Base-by-base conservation (phyloP, 1,140 invertebrate species). In the Eubasilissa regina region DNA sequence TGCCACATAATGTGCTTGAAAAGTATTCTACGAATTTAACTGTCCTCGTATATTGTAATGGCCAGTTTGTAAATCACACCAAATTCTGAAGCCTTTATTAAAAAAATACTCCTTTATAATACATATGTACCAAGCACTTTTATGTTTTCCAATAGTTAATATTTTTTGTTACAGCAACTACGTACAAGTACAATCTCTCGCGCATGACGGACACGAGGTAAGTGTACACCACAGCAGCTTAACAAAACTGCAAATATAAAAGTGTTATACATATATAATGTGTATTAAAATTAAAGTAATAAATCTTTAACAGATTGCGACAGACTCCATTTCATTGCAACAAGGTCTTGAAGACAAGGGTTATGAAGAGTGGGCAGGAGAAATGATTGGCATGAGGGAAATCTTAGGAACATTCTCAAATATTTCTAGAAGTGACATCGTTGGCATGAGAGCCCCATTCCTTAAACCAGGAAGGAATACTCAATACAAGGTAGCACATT, bases 311-410 rank as follows among this genome's bases (percentile, higher is more conserved):
- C 70, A 89, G 90, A 97, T 98, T 81, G 97, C 93, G 13, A 94
- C 95, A 4, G 96, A 97, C 86, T 97, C 95, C 35, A 94, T 96
- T 84, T 96, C 95, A 8, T 87, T 93, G 75, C 95, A 96, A 85
- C 93, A 94, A 85, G 95, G 95, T 43, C 87, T 97, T 0, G 94
- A 97, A 87, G 94, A 96, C 85, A 95, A 96, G 87, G 94, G 94
- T 0, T 97, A 97, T 84, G 95, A 97, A 87, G 94, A 97, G 87
- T 97, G 95, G 96, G 94, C 94, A 0, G 94, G 95, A 25, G 96
- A 98, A 90, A 97, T 97, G 94, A 95, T 97, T 82, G 96, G 96
- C 48, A 97, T 97, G 95, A 91, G 96, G 82, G 95, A 97, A 86
- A 97, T 97, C 84, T 88, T 98, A 0, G 90, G 91, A 60, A 92